These are phyloP conservation scores for Drosophila parvula DNA, from an alignment of 1,140 invertebrate species.

Conservation along the genomic window DNA sequence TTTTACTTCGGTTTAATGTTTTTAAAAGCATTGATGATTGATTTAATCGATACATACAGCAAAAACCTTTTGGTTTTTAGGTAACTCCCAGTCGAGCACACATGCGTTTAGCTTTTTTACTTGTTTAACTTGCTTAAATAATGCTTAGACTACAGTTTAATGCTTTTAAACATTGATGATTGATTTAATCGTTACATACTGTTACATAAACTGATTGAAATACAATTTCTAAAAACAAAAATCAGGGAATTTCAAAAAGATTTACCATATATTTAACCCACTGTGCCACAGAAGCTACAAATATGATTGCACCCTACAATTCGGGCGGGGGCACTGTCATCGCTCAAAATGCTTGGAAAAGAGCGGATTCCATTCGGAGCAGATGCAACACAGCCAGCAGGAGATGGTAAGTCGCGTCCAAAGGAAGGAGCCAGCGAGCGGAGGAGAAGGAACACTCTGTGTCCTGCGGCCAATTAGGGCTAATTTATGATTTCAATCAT, in stretches of 20 bases:
- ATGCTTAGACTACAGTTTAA: no score
- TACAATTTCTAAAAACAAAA: background rate
- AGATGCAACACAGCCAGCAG: conserved; percentile 20
- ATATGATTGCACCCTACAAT: conserved; percentile 63
- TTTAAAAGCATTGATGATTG: background rate
- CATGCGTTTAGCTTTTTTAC: background rate
- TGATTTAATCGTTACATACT: no score
- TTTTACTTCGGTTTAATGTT: background rate
- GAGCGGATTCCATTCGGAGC: conserved; percentile 9
- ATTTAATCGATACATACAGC: no score
- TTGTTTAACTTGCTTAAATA: background rate
- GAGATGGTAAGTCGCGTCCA: background rate
- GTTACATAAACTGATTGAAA: background rate
- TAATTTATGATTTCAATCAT: conserved; percentile 83
- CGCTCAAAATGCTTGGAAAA: conserved; percentile 4
- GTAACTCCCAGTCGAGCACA: background rate
- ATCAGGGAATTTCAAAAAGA: background rate
- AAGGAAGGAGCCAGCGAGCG: background rate
- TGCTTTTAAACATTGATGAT: background rate
- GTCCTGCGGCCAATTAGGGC: conserved; percentile 77
- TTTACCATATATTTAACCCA: background rate
- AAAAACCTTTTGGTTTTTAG: no score
- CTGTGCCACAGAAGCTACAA: conserved; percentile 59
- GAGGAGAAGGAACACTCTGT: conserved; percentile 1
- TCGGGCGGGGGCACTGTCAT: conserved; percentile 59